These are phyloP conservation scores for Pempheris klunzingeri DNA, from an alignment of 2,797 vertebrate species.

Conservation along the genomic window DNA sequence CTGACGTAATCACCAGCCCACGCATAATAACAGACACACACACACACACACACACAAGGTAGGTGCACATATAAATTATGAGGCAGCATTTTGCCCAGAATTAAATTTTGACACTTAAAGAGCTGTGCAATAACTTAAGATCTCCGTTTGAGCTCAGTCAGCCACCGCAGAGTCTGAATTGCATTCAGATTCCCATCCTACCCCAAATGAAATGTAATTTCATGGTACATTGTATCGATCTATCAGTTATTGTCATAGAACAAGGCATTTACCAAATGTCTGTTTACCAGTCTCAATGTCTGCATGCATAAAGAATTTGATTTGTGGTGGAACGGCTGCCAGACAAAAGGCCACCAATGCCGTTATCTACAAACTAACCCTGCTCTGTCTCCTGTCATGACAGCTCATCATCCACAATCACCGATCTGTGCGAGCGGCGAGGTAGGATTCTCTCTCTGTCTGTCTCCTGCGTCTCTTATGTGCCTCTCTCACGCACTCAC, in stretches of 20 bases:
- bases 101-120: conserved; percentile 55
- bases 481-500: conserved; percentile 10
- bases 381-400: conserved; percentile 66
- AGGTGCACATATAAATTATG: conserved; percentile 47
- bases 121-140: conserved; percentile 52
- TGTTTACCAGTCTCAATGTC: conserved; percentile 68
- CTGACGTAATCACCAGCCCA: conserved; percentile 68
- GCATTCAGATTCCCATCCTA: conserved; percentile 10
- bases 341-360: conserved; percentile 74
- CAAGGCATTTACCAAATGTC: conserved; percentile 62
- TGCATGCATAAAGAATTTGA: conserved; percentile 64
- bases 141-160: conserved; percentile 19
- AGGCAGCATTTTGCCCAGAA: conserved; percentile 43
- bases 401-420: conserved; percentile 67
- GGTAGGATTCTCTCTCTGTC: conserved; percentile 22
- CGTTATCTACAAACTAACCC: conserved; percentile 63
- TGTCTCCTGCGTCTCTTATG: conserved; percentile 14
- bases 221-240: conserved; percentile 58
- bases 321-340: conserved; percentile 51
- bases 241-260: conserved; percentile 56
- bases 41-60: conserved; percentile 40
- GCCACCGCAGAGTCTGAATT: conserved; percentile 32
- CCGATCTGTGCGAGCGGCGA: conserved; percentile 42
- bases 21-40: conserved; percentile 38
- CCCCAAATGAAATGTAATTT: conserved; percentile 59